These are phyloP conservation scores for Protobothrops flavoviridis DNA, from an alignment of 2,113 vertebrate genomes.

Conservation along the genomic window DNA sequence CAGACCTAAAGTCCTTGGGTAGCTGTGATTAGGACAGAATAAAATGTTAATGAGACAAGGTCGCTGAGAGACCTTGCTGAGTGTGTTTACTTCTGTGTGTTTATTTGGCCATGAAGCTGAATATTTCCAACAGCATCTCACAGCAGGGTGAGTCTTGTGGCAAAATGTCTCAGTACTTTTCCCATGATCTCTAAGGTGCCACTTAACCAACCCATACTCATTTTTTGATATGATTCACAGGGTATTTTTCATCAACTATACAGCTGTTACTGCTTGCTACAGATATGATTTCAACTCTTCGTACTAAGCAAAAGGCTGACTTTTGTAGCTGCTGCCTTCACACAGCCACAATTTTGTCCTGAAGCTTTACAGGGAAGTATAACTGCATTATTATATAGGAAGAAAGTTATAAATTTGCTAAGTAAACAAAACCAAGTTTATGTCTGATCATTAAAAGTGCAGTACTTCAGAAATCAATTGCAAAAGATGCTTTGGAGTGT, in stretches of 20 bases:
- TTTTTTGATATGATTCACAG: conserved; percentile 47
- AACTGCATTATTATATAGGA: background rate
- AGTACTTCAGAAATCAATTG: background rate
- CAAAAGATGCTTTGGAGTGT: background rate
- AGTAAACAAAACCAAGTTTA: background rate
- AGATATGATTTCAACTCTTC: conserved; percentile 58
- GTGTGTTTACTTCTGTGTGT: background rate
- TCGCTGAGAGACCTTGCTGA: background rate
- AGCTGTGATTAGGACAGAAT: background rate
- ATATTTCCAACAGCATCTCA: conserved; percentile 11
- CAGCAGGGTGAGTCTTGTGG: background rate
- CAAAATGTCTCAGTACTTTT: conserved; percentile 42
- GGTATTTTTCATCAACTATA: conserved; percentile 61
- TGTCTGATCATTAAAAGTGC: background rate
- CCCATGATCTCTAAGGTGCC: conserved; percentile 47
- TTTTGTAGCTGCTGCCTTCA: conserved; percentile 27
- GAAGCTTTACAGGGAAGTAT: background rate
- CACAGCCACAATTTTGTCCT: conserved; percentile 12
- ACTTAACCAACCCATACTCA: conserved; percentile 48
- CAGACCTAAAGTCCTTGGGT: background rate
- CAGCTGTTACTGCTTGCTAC: conserved; percentile 59
- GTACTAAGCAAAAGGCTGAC: conserved; percentile 40
- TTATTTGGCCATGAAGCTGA: background rate
- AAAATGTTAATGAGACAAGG: background rate
- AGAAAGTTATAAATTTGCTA: background rate